Base-by-base conservation (phyloP, 2,797 vertebrate genomes). In the Neostethus bicornis region DNA sequence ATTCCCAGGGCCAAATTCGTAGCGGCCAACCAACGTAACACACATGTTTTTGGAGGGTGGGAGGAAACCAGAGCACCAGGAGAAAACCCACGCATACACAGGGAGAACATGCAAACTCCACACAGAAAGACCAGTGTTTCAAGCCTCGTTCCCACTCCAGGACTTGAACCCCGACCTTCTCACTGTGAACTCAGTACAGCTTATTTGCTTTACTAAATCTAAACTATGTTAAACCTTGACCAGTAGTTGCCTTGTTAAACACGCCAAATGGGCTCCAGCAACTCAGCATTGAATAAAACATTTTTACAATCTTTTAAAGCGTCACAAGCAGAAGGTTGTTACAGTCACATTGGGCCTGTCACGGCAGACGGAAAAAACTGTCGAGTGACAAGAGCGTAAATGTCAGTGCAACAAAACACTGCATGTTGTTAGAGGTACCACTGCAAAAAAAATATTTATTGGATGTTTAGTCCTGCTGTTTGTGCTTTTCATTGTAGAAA, bases 401-500 rank as follows among this genome's bases (percentile, higher is more conserved):
- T 43, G 29, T 46, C 51, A 32, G 34, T 54, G 34, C 7, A 35
- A 4, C 11, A 37, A 55, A 3, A 29, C 9, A 43, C 5, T 25
- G 32, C 26, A 25, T 38, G 44, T 17, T 10, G 16, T 53, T 14
- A 24, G 38, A 54, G 24, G n/a, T 43, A 41, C 16, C 31, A 7
- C 17, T 56, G 59, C 2, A 16, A 20, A 55, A 48, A 41, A 51
- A 55, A 51, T 43, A 60, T 11, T 19, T 51, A 56, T 39, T 51
- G 46, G 67, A 37, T 4, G 43, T 41, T 29, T 16, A 37, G 14
- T 17, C 28, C 67, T 26, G 25, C 35, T 46, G 55, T 4, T 7
- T 38, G 24, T 31, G 23, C 17, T 34, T 32, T 75, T 59, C 17
- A 42, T 12, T 49, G 39, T 4, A 17, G 24, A 47, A 61, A 61